Conservation (phyloP, 2,113 vertebrate genomes). For the Cavia porcellus region DNA sequence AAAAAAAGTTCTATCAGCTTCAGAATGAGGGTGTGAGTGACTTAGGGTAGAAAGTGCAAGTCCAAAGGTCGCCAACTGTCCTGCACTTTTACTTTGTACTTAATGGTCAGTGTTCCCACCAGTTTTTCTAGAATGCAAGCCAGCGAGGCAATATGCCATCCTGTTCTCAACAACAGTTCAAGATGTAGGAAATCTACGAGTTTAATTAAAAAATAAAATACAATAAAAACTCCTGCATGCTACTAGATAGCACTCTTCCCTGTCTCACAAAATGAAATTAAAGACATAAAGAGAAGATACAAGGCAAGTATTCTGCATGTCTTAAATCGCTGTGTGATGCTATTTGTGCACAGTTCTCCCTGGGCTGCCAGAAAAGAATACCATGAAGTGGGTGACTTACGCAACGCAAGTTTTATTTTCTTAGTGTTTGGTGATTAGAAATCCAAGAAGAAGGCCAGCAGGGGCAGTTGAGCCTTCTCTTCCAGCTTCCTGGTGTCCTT, state of each 20-base stretch:
- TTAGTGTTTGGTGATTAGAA: not conserved
- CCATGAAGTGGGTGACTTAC: not conserved
- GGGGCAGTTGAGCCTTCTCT: not conserved
- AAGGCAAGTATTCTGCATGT: not conserved
- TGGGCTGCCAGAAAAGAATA: not conserved
- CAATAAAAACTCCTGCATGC: not conserved
- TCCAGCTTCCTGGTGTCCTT: not conserved
- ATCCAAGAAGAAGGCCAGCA: not conserved
- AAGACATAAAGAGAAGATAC: not conserved
- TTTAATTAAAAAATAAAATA: constrained; percentile 29
- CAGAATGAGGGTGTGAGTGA: constrained; percentile 36
- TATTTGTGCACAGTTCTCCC: not conserved
- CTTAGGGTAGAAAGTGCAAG: not conserved
- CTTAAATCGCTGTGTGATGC: not conserved
- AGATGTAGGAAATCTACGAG: not conserved
- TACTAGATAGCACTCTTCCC: not conserved
- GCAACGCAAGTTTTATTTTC: not conserved
- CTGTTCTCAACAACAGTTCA: constrained; percentile 54
- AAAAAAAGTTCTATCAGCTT: not conserved
- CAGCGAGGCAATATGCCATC: not conserved
- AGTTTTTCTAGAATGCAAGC: not conserved
- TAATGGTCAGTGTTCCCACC: not conserved
- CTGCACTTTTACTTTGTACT: constrained; percentile 19
- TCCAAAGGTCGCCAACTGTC: constrained; percentile 16
- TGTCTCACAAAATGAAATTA: not conserved